Evolutionary conservation across 2,113 vertebrate genomes (phyloP).

Genomic region (Regulus satrapa): DNA sequence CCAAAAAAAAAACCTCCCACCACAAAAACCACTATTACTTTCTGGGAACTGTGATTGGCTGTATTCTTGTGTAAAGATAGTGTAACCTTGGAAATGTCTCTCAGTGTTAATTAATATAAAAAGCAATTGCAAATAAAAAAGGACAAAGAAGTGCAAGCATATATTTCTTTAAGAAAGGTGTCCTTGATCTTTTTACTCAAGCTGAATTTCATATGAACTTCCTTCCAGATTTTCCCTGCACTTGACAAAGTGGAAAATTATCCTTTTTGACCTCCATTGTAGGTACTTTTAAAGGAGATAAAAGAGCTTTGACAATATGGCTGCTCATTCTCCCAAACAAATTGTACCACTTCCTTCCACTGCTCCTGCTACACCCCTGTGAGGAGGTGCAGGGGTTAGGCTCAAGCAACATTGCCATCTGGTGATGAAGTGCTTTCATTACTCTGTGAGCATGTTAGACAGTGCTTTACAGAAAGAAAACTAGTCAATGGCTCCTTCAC

Average conservation of each 20-base stretch:
- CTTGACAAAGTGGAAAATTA: constrained; percentile 7
- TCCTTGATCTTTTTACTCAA: constrained; percentile 4
- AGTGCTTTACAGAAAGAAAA: neutral
- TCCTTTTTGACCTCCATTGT: neutral
- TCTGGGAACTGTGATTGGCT: neutral
- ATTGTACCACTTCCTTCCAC: neutral
- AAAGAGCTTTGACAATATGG: constrained; percentile 19
- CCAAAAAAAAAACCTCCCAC: too few relatives aligned
- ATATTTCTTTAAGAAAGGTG: neutral
- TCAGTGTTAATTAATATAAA: constrained; percentile 1
- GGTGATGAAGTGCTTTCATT: constrained; percentile 28
- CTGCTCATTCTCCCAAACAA: neutral
- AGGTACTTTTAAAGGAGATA: neutral
- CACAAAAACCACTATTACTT: too few relatives aligned
- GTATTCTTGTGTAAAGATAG: neutral
- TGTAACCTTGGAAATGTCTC: constrained; percentile 34
- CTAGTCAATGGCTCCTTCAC: neutral
- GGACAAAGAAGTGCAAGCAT: neutral
- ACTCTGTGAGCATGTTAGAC: neutral
- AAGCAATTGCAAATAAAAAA: neutral
- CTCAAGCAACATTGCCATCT: constrained; percentile 52
- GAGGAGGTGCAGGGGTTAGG: neutral
- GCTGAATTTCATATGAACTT: neutral
- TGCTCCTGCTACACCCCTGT: neutral
- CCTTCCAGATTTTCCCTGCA: neutral